Percentiles rank a stretch among this genome's conserved stretches.
Conservation (phyloP, 2,113 vertebrate species). For the Tenebrosternarchus preto region DNA sequence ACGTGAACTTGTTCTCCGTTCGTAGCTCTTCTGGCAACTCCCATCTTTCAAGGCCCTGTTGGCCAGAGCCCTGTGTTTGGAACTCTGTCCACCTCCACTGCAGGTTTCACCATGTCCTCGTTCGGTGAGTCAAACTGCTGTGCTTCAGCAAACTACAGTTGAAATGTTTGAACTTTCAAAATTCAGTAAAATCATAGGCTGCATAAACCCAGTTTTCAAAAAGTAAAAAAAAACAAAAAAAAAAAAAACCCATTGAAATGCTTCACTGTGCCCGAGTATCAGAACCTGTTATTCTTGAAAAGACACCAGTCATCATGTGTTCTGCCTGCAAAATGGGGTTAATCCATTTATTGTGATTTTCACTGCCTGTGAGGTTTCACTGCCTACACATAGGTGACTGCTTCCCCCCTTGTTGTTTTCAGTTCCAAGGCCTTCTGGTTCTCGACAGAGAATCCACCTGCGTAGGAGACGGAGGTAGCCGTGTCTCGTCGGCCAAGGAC, state of each 20-base stretch:
- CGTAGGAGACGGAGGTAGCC: slow-evolving; percentile 69
- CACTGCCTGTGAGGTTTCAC: too few species aligned
- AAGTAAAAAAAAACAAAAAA: too few species aligned
- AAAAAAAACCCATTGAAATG: too few species aligned
- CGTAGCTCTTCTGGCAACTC: not conserved
- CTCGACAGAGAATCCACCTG: slow-evolving; percentile 61
- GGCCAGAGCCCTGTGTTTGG: slow-evolving; percentile 24
- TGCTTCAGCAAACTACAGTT: not conserved
- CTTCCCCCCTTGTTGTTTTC: slow-evolving; percentile 13
- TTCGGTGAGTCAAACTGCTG: slow-evolving; percentile 58
- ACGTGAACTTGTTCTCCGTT: not conserved
- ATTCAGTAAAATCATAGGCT: too few species aligned
- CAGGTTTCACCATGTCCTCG: slow-evolving; percentile 59
- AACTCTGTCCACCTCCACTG: slow-evolving; percentile 48
- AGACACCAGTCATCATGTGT: too few species aligned
- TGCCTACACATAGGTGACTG: too few species aligned
- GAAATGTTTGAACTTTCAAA: too few species aligned
- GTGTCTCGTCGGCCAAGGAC: not conserved
- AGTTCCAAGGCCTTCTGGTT: slow-evolving; percentile 62
- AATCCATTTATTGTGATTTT: too few species aligned
- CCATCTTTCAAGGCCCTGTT: slow-evolving; percentile 50
- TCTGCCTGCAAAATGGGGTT: too few species aligned
- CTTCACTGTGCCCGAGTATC: too few species aligned
- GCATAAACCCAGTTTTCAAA: too few species aligned
- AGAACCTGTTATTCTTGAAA: too few species aligned